Conservation (phyloP, 2,888 invertebrate species). For the Nasonia oneida region DNA sequence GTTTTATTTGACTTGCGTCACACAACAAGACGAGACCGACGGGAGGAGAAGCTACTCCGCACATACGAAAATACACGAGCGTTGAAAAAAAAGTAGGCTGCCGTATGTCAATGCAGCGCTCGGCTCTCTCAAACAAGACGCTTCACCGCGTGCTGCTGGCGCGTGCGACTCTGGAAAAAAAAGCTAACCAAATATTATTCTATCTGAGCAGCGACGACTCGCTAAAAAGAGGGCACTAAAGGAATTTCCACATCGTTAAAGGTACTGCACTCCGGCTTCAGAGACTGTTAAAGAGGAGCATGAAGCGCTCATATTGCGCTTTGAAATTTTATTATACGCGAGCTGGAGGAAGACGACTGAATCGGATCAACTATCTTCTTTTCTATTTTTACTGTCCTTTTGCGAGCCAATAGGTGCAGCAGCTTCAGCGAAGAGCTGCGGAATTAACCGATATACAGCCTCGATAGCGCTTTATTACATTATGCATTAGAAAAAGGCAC, state of each 20-base stretch:
- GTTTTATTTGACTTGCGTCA: slow-evolving; percentile 63
- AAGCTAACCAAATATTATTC: slow-evolving; percentile 63
- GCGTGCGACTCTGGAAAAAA: slow-evolving; percentile 37
- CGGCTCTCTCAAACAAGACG: slow-evolving; percentile 39
- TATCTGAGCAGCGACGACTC: slow-evolving; percentile 52
- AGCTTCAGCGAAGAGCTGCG: neutral
- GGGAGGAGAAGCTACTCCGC: slow-evolving; percentile 21
- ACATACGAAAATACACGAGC: slow-evolving; percentile 54
- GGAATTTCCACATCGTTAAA: slow-evolving; percentile 60
- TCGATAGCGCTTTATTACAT: slow-evolving; percentile 34
- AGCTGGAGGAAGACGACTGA: slow-evolving; percentile 27
- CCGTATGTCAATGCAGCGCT: slow-evolving; percentile 50
- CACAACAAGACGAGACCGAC: neutral
- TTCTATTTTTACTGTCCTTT: neutral
- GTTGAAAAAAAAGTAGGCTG: slow-evolving; percentile 50
- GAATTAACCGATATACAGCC: slow-evolving; percentile 4
- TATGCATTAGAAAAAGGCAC: slow-evolving; percentile 51
- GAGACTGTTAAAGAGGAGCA: slow-evolving; percentile 44
- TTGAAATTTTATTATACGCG: slow-evolving; percentile 52
- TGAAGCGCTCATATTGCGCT: slow-evolving; percentile 28
- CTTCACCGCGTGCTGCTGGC: neutral
- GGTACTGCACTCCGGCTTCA: slow-evolving; percentile 43
- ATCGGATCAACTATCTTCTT: slow-evolving; percentile 31
- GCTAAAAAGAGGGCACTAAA: slow-evolving; percentile 60
- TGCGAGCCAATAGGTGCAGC: neutral